Base-by-base conservation (phyloP, 2,888 invertebrate species). In the Phyllotreta cruciferae region DNA sequence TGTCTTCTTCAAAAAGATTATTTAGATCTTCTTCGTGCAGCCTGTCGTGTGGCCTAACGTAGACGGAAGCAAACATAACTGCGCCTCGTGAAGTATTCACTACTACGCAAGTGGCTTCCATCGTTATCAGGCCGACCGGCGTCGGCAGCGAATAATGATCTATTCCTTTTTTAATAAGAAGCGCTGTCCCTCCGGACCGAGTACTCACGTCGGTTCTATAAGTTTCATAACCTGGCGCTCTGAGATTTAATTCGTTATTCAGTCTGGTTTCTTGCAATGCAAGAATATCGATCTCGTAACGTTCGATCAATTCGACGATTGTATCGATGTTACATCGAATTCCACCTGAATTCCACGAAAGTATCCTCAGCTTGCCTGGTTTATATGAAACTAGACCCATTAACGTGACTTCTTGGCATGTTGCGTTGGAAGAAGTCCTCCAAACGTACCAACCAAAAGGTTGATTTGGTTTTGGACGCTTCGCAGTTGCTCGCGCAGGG, bases 71-170 rank as follows among this genome's bases (percentile, higher is more conserved):
- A 10, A 41, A 10, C 10, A 3, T 41, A 10, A 41, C 41, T 41
- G n/a, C 41, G n/a, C 10, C 10, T 10, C n/a, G 10, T n/a, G 41
- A 10, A 1, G 41, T 41, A 10, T 10, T 41, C 41, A 41, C 41
- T 10, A 41, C 41, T 41, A 41, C 10, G n/a, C n/a, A 41, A 34
- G 49, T 49, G 7, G 49, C 49, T n/a, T 49, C 49, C 49, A 49
- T 49, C 8, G 49, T 49, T n/a, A 14, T 49, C 34, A 49, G 49
- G 9, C 49, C 49, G 8, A 8, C 14, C 9, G 49, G 49, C 5
- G 14, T 49, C 6, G 34, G 34, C 6, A 13, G n/a, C 9, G n/a
- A 34, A 34, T 49, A 49, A 34, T 49, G 49, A n/a, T 49, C 49
- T 7, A 49, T 24, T 24, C 34, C n/a, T n/a, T 49, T n/a, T 14